Evolutionary conservation across 1,140 invertebrate species (phyloP).

Genomic region (Calosoma granatense): DNA sequence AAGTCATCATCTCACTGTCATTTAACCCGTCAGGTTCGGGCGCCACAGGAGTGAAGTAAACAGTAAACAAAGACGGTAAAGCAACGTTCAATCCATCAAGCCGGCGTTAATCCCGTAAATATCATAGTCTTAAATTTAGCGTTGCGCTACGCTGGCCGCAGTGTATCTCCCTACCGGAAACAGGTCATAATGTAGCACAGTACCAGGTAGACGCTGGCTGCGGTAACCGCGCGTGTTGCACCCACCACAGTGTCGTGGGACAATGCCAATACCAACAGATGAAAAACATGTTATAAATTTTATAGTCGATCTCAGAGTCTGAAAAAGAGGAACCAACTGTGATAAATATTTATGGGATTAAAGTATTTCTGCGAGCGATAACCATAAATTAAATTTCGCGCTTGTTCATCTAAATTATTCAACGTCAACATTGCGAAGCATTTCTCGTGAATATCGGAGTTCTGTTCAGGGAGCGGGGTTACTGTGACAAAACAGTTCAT

Average conservation of each 20-base stretch:
- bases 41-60: background rate
- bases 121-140: background rate
- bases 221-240: background rate
- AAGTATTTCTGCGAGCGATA: slow-evolving; percentile 6
- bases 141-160: background rate
- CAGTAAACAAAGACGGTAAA: background rate
- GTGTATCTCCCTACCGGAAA: too few relatives aligned
- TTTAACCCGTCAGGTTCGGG: slow-evolving; percentile 1
- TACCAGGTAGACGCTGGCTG: too few relatives aligned
- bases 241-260: background rate
- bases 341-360: slow-evolving; percentile 7
- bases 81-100: slow-evolving; percentile 5
- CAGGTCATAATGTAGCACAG: too few relatives aligned
- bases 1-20: slow-evolving; percentile 6
- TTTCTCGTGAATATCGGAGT: background rate
- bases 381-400: slow-evolving; percentile 3
- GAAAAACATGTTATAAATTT: slow-evolving; percentile 4
- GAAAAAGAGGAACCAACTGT: background rate
- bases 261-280: background rate
- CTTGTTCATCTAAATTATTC: background rate
- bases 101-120: slow-evolving; percentile 4
- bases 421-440: background rate
- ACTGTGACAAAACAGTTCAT: background rate
- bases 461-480: background rate
- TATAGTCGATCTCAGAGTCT: background rate